Conservation (phyloP, 2,797 vertebrate species). For the Muscicapa striata region DNA sequence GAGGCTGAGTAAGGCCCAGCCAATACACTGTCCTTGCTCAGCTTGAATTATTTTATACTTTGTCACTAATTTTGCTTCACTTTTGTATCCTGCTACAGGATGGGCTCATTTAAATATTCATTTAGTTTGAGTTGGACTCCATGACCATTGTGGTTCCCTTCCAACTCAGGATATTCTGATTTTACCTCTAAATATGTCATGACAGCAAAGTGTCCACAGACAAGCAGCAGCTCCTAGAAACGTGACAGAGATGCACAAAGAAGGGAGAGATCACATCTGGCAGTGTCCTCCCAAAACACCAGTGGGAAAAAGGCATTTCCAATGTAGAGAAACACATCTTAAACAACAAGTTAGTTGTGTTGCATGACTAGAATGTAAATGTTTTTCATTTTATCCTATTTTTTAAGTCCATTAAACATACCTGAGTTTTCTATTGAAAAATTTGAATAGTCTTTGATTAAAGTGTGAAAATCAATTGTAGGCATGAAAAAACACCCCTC, state of each 20-base stretch:
- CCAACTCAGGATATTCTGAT: not conserved
- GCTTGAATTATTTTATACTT: not conserved
- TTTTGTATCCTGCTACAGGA: not conserved
- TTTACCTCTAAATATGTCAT: not conserved
- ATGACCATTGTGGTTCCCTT: not conserved
- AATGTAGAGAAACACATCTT: not conserved
- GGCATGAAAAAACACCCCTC: constrained; percentile 56
- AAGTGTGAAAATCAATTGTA: constrained; percentile 70
- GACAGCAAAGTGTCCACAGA: not conserved
- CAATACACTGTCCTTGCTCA: not conserved
- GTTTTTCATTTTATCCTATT: not conserved
- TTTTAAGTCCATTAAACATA: not conserved
- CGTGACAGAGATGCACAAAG: not conserved
- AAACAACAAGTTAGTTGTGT: not conserved
- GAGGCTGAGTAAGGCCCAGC: not conserved
- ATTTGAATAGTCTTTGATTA: constrained; percentile 37
- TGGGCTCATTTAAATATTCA: not conserved
- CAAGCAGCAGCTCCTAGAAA: not conserved
- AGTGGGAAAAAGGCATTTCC: not conserved
- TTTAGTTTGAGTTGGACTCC: not conserved
- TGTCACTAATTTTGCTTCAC: not conserved
- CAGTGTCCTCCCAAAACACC: not conserved
- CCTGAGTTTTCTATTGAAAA: constrained; percentile 47
- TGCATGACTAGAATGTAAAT: not conserved
- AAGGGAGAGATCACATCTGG: not conserved